Conservation (phyloP, 2,113 vertebrate species). For the Ceyx margarethae region DNA sequence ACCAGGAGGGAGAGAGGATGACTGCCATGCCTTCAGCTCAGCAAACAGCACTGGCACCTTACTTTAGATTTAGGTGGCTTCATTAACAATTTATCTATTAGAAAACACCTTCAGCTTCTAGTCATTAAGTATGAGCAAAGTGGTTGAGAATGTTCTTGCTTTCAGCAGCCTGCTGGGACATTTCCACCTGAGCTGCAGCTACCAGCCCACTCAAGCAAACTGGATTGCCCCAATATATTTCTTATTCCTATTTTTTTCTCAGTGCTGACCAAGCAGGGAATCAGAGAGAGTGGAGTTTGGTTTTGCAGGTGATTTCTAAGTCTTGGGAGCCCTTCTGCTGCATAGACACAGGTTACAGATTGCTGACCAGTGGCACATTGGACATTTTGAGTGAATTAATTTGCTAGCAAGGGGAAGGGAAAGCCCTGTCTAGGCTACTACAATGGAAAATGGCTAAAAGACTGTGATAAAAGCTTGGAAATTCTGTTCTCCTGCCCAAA, state of each 20-base stretch:
- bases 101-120: neutral
- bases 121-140: neutral
- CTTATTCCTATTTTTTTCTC: slow-evolving; percentile 41
- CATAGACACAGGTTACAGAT: neutral
- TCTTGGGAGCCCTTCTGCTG: neutral
- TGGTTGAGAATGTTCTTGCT: neutral
- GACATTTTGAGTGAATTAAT: slow-evolving; percentile 9
- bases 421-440: neutral
- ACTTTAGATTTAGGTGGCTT: neutral
- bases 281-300: neutral
- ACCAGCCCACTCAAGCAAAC: neutral
- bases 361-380: neutral
- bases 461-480: slow-evolving; percentile 15
- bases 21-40: neutral
- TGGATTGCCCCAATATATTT: neutral
- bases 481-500: neutral
- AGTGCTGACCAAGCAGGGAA: neutral
- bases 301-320: neutral
- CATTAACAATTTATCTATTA: neutral
- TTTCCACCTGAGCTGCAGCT: neutral
- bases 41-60: neutral
- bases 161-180: neutral
- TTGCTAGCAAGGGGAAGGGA: neutral
- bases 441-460: slow-evolving; percentile 23
- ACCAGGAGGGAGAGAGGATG: neutral